Base-by-base conservation (phyloP, 2,888 invertebrate genomes). In the Danaus chrysippus region DNA sequence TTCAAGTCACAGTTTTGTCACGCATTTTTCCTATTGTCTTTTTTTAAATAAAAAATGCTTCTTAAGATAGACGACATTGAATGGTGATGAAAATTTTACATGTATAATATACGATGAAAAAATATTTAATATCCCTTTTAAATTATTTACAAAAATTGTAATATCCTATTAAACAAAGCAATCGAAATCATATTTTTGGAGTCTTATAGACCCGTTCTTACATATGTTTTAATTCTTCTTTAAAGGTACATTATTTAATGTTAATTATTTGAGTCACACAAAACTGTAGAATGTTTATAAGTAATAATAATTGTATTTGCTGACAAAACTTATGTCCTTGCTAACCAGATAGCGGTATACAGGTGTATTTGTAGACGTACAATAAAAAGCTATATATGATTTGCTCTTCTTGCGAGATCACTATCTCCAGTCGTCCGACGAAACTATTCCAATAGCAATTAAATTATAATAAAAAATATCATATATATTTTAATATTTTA, bases 271-370 rank as follows among this genome's bases (percentile, higher is more conserved):
- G 54, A 55, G n/a, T 42, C 9, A 5, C 42, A 46, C 46, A 19
- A n/a, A 19, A 49, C 19, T 49, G 19, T 42, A 19, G 15, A 15
- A 19, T 54, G n/a, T 1, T n/a, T 6, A 13, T 34, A 10, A 12
- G 10, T 13, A 19, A 41, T 43, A 49, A 58, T 57, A 42, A 54
- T 57, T 34, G 44, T 62, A 42, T 63, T 59, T 62, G 56, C 54
- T 43, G 71, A 83, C 79, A 76, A 80, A 78, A 77, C 79, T 79
- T 77, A 83, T 81, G 79, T 73, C 84, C 76, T 84, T 84, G 84
- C 78, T 86, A 87, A 86, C 74, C 75, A 81, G 72, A 71, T 73
- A 72, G 69, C 70, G 75, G 74, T 74, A 5, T 34, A 77, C 83
- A 83, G 83, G 77, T 83, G 81, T 77, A 75, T 75, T 75, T 71